Evolutionary conservation across 2,888 invertebrate species (phyloP), one percentile per base, ranked within the genome.

Genomic region (Neoitamus cyanurus): DNA sequence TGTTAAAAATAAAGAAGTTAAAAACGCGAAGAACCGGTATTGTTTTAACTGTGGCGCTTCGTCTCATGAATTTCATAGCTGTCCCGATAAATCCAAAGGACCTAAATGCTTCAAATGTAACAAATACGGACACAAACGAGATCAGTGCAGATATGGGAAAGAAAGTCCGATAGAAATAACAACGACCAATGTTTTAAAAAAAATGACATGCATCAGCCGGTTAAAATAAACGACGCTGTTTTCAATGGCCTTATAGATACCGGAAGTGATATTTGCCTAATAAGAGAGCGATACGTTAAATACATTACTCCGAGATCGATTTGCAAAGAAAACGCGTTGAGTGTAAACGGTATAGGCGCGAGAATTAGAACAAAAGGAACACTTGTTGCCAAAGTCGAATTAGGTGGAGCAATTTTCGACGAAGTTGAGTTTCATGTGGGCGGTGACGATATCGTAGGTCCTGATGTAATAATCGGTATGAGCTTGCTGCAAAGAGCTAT

Each of bases 21-120:
- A 36, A 15, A 36, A 73, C 73, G 36, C 1, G 68, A 25, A 11
- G 25, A 68, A 28, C 15, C 28, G 25, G 28, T 42, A 31, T 25
- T 77, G 48, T 78, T 48, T 48, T 15, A 78, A 78, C 30, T 46
- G 78, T 15, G 46, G 78, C 13, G 28, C 46, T 13, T 9, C 78
- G 25, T 34, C 30, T 15, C 80, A 80, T 31, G 80, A 80, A 25
- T 58, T 31, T 3, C 80, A 80, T 13, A 9, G 20, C 3, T 80
- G 80, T 3, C 80, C 68, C 1, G 34, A 80, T 0, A 80, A 80
- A 31, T 2, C 15, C 20, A 80, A 34, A 13, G 34, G 73, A 9
- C 37, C 37, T 2, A 37, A 37, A 37, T 37, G 37, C 13, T 37
- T 37, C 13, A 37, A 37, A 37, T 34, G 31, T 34, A 11, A 34